Conservation (phyloP, 2,113 vertebrate species). For the Salvator merianae region DNA sequence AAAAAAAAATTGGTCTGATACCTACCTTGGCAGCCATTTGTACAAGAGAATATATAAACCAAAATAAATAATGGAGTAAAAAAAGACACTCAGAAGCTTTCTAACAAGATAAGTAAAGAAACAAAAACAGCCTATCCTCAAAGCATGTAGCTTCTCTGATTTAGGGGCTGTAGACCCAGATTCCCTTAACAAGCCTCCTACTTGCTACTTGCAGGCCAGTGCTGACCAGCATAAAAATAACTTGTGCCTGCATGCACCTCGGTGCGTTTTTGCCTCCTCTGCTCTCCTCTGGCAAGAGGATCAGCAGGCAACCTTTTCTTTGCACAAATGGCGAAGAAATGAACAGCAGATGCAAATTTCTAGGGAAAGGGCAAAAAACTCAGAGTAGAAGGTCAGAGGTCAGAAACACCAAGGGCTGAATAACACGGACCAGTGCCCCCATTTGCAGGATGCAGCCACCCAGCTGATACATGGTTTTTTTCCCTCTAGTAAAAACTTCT, state of each 20-base stretch:
- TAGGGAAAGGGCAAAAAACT: constrained; percentile 59
- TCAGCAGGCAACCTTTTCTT: not conserved
- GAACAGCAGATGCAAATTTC: constrained; percentile 85
- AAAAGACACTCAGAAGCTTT: not conserved
- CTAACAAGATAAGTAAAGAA: not conserved
- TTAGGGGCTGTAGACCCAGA: not conserved
- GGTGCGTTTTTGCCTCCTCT: not conserved
- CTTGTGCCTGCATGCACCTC: not conserved
- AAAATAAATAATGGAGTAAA: too few relatives aligned
- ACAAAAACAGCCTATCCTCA: too few relatives aligned
- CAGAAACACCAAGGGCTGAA: constrained; percentile 69
- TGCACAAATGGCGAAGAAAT: constrained; percentile 70
- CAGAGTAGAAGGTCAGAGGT: constrained; percentile 75
- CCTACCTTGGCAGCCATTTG: too few relatives aligned
- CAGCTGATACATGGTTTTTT: not conserved
- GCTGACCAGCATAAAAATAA: not conserved
- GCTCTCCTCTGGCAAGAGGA: not conserved
- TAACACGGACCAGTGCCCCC: constrained; percentile 63
- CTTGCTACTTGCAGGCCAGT: too few relatives aligned
- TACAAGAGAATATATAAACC: too few relatives aligned
- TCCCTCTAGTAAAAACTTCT: not conserved
- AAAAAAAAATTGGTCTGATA: too few relatives aligned
- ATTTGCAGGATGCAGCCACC: not conserved
- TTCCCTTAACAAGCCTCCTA: not conserved
- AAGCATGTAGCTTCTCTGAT: not conserved